Evolutionary conservation across 2,797 vertebrate genomes (phyloP).

Genomic region (Labeo calbasu): DNA sequence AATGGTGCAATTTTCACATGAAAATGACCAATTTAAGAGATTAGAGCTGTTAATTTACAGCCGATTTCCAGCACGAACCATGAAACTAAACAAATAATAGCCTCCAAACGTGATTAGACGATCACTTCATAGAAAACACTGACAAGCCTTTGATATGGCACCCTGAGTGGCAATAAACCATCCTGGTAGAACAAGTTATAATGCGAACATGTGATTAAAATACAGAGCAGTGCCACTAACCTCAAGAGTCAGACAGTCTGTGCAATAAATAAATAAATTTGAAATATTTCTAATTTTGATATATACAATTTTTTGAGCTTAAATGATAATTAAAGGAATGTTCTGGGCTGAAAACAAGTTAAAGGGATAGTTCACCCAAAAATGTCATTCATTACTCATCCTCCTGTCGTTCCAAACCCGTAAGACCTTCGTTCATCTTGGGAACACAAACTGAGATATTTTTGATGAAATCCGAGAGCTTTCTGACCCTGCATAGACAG

Average conservation of each 20-base stretch:
- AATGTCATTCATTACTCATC: too few relatives aligned
- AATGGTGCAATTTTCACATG: slow-evolving; percentile 74
- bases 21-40: slow-evolving; percentile 79
- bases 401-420: too few relatives aligned
- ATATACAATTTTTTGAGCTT: neutral
- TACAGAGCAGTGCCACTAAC: neutral
- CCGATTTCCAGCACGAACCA: slow-evolving; percentile 70
- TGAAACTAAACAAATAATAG: slow-evolving; percentile 80
- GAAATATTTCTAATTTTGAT: neutral
- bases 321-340: neutral
- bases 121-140: slow-evolving; percentile 66
- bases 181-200: slow-evolving; percentile 64
- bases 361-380: too few relatives aligned
- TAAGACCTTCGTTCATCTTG: too few relatives aligned
- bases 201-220: neutral
- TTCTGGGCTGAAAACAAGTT: too few relatives aligned
- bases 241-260: neutral
- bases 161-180: slow-evolving; percentile 33
- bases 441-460: too few relatives aligned
- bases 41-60: slow-evolving; percentile 78
- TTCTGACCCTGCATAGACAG: too few relatives aligned
- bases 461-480: too few relatives aligned
- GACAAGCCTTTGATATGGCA: slow-evolving; percentile 31
- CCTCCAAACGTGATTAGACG: slow-evolving; percentile 76
- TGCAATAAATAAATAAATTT: neutral